Conservation (phyloP, 2,113 vertebrate genomes). For the Atrichornis clamosus region DNA sequence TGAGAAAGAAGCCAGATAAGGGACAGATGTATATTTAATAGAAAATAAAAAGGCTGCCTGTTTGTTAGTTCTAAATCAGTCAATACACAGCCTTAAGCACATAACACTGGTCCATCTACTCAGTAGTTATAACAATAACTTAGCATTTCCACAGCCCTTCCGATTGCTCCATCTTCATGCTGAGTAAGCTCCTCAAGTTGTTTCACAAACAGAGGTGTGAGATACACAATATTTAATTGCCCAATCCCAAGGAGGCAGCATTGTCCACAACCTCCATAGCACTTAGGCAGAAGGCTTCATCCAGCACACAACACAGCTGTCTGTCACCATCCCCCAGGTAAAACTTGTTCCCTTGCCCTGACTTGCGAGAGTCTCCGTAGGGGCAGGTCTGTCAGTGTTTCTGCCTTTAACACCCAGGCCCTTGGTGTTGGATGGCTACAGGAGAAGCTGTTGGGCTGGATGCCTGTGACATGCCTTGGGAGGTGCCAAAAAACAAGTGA, state of each 20-base stretch:
- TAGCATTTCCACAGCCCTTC: neutral
- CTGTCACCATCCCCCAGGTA: neutral
- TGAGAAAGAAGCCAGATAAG: conserved; percentile 16
- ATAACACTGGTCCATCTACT: neutral
- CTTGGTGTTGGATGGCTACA: neutral
- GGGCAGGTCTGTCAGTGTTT: neutral
- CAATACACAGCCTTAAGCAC: neutral
- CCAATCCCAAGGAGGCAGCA: neutral
- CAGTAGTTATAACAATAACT: neutral
- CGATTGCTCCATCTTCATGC: neutral
- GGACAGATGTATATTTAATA: neutral
- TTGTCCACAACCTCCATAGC: neutral
- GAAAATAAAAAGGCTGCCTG: neutral
- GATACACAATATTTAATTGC: neutral
- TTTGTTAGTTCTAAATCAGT: neutral
- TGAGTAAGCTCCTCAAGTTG: neutral
- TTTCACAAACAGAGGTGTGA: neutral
- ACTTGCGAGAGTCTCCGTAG: neutral
- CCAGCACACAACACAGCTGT: neutral
- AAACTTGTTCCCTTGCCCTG: neutral
- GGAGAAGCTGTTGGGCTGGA: neutral
- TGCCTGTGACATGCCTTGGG: neutral
- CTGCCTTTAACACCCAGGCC: neutral
- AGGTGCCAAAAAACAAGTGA: neutral
- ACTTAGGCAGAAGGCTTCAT: neutral